phyloP scores from a whole-genome alignment of 64 coral and sea anemone species.

The Montipora efflorescens region DNA sequence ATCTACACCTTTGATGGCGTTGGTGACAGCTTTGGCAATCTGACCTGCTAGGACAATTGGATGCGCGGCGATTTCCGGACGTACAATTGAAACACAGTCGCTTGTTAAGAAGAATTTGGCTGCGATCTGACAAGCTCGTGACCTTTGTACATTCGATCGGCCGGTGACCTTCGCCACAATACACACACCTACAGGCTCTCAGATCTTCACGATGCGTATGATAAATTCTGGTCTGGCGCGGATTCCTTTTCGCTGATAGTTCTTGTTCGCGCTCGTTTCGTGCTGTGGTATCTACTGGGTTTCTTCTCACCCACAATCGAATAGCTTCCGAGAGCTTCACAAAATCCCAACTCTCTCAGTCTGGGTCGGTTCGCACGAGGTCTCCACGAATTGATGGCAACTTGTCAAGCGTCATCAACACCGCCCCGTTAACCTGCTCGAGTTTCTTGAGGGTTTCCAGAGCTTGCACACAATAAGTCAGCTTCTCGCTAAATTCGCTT shows the following conservation, averaged over 20 bases:
- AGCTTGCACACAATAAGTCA: not conserved
- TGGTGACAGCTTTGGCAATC: slow-evolving; percentile 15
- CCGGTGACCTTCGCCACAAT: slow-evolving; percentile 55
- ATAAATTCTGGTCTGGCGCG: not conserved
- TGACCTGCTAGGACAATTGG: slow-evolving; percentile 33
- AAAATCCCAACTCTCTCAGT: too few species aligned
- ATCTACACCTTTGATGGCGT: slow-evolving; percentile 61
- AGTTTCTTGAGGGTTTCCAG: not conserved
- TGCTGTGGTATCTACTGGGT: slow-evolving; percentile 3
- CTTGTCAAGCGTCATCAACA: too few species aligned
- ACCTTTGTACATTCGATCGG: slow-evolving; percentile 41
- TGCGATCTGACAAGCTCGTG: slow-evolving; percentile 2
- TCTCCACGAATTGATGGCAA: too few species aligned
- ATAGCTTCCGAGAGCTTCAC: slow-evolving; percentile 5
- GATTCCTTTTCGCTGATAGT: too few species aligned
- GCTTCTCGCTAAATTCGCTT: not conserved
- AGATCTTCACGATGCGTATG: not conserved
- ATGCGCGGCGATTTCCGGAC: slow-evolving; percentile 28
- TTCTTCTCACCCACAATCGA: not conserved
- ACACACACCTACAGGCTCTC: slow-evolving; percentile 4
- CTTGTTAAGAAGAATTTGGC: slow-evolving; percentile 35
- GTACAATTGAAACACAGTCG: slow-evolving; percentile 55
- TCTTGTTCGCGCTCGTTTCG: not conserved
- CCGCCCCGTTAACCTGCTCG: too few species aligned
- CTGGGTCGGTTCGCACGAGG: too few species aligned